A percentile compares a stretch with the other conserved stretches of the same genome.
These are phyloP conservation scores for Heterocephalus glaber DNA, from an alignment of 2,113 vertebrate genomes.

Conservation along the genomic window DNA sequence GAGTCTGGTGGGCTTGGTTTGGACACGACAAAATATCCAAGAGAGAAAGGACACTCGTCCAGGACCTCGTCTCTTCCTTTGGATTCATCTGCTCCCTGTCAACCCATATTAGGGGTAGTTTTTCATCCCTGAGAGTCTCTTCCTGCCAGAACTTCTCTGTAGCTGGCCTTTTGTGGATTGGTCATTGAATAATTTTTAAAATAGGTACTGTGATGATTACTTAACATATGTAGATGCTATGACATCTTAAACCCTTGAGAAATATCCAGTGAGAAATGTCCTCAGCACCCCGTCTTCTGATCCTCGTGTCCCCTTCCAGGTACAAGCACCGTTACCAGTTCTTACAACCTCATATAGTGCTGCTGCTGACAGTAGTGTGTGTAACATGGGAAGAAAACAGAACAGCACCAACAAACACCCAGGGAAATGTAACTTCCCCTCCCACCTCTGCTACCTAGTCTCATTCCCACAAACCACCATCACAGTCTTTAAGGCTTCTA, in stretches of 20 bases:
- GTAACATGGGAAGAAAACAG: background rate
- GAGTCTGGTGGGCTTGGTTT: background rate
- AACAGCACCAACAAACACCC: background rate
- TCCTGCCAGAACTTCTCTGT: background rate
- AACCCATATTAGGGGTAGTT: background rate
- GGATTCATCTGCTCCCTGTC: fast-evolving
- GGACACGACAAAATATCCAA: background rate
- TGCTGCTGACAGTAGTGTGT: background rate
- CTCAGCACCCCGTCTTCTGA: background rate
- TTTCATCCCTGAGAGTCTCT: background rate
- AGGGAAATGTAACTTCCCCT: background rate
- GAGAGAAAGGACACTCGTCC: background rate
- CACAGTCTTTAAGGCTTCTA: background rate
- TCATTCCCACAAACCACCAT: background rate
- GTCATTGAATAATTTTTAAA: slow-evolving; percentile 20
- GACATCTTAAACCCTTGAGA: background rate
- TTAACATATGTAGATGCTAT: background rate
- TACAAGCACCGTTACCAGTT: too few species aligned
- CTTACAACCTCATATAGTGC: background rate
- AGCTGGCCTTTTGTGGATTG: background rate
- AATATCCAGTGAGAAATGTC: background rate
- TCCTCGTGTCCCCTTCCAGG: background rate
- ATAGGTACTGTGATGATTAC: background rate
- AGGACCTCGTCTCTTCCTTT: background rate
- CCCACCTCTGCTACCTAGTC: background rate